Conservation (phyloP, 2,797 vertebrate species). For the Lacerta viridis region DNA sequence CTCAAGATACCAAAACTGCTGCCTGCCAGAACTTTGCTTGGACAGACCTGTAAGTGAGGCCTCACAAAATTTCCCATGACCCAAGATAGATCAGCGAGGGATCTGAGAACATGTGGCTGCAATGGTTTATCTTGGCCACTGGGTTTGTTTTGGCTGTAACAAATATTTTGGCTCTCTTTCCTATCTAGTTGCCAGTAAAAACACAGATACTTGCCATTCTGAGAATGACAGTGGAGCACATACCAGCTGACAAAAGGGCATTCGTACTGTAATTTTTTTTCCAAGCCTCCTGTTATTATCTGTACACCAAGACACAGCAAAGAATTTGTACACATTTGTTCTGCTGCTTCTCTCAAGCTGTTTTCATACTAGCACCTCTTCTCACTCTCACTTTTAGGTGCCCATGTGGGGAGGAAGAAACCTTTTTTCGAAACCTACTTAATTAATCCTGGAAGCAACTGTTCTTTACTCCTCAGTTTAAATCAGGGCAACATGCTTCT, state of each 20-base stretch:
- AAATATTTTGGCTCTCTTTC: slow-evolving; percentile 73
- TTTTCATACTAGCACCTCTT: slow-evolving; percentile 3
- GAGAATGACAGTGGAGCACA: slow-evolving; percentile 71
- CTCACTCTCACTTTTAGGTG: slow-evolving; percentile 2
- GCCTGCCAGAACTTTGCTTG: slow-evolving; percentile 53
- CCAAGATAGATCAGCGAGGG: slow-evolving; percentile 67
- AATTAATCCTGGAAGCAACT: slow-evolving; percentile 5
- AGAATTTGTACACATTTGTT: background rate
- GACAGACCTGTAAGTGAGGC: slow-evolving; percentile 46
- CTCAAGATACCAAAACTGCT: slow-evolving; percentile 43
- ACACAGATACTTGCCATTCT: slow-evolving; percentile 70
- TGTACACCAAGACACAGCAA: slow-evolving; percentile 42
- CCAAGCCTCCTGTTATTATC: slow-evolving; percentile 41
- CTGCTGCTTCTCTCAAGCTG: background rate
- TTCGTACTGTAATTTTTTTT: slow-evolving; percentile 60
- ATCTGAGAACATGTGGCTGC: slow-evolving; percentile 59
- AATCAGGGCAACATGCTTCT: slow-evolving; percentile 18
- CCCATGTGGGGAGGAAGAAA: slow-evolving; percentile 18
- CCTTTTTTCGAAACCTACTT: background rate
- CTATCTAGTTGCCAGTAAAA: slow-evolving; percentile 74
- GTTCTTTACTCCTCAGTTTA: background rate
- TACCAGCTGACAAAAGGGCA: slow-evolving; percentile 70
- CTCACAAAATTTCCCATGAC: slow-evolving; percentile 70
- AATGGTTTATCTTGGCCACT: slow-evolving; percentile 72
- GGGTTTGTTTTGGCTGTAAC: slow-evolving; percentile 68